phyloP scores from a whole-genome alignment of 2,888 invertebrate genomes.

The Nyleta sp. region DNA sequence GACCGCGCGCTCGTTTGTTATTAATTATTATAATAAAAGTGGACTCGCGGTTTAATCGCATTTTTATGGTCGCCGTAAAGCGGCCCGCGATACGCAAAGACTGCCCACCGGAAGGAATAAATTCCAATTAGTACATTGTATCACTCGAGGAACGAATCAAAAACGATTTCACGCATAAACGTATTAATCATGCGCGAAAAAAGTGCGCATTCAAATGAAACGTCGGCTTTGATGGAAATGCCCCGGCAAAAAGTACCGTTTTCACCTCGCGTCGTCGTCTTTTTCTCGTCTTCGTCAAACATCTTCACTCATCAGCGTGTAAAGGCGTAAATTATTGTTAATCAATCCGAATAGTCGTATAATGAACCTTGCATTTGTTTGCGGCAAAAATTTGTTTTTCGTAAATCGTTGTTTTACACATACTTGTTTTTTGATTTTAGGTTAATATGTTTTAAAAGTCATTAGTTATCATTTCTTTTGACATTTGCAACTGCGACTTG shows the following conservation, averaged over 20 bases:
- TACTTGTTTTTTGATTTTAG: too few species aligned
- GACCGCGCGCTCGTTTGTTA: too few species aligned
- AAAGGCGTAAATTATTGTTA: conserved; percentile 33
- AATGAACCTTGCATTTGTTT: background rate
- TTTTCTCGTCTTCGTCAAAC: conserved; percentile 8
- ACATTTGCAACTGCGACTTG: too few species aligned
- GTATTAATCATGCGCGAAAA: conserved; percentile 42
- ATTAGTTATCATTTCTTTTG: too few species aligned
- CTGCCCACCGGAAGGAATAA: conserved; percentile 48
- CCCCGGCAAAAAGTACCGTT: conserved; percentile 23
- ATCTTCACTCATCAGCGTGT: conserved; percentile 27
- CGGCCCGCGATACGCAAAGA: conserved; percentile 25
- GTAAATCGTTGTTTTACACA: too few species aligned
- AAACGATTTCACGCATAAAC: conserved; percentile 47
- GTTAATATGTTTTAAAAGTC: too few species aligned
- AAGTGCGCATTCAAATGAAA: conserved; percentile 32
- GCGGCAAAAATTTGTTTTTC: background rate
- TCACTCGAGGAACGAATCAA: conserved; percentile 34
- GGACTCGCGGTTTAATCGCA: conserved; percentile 33
- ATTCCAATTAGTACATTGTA: conserved; percentile 56
- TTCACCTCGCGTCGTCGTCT: conserved; percentile 5
- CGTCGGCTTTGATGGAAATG: conserved; percentile 29
- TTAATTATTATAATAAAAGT: conserved; percentile 54
- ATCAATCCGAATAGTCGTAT: conserved; percentile 6
- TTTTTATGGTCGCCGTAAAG: conserved; percentile 52